phyloP scores from a whole-genome alignment of 2,113 vertebrate genomes.

The Ophiodon elongatus region DNA sequence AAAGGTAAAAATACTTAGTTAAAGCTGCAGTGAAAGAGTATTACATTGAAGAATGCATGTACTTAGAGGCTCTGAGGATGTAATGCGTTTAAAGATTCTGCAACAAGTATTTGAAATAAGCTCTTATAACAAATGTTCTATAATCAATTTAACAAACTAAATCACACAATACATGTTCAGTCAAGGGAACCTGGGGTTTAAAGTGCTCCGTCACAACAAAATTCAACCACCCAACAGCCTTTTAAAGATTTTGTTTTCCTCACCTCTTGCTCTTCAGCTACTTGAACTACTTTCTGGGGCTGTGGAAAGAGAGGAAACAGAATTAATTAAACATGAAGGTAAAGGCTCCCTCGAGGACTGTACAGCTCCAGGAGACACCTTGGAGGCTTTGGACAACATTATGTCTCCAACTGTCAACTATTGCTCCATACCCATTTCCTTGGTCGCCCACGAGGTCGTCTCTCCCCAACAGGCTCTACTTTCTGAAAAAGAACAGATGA shows the following conservation, averaged over 20 bases:
- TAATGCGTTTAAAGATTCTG: background rate
- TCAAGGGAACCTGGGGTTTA: background rate
- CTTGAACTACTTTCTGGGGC: constrained; percentile 82
- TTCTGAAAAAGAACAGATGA: constrained; percentile 82
- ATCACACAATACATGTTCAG: background rate
- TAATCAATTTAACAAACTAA: background rate
- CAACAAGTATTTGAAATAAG: background rate
- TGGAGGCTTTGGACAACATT: constrained; percentile 22
- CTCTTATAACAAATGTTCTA: background rate
- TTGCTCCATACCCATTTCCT: constrained; percentile 96
- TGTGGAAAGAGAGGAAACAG: constrained; percentile 57
- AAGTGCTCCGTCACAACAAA: constrained; percentile 36
- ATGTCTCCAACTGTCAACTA: constrained; percentile 46
- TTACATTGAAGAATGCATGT: background rate
- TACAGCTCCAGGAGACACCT: constrained; percentile 36
- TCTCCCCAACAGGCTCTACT: constrained; percentile 93
- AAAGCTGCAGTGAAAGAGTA: background rate
- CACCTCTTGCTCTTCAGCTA: constrained; percentile 82
- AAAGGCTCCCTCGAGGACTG: background rate
- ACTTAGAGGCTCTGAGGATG: background rate
- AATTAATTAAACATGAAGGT: constrained; percentile 27
- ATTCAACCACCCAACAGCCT: constrained; percentile 9
- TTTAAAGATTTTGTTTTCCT: constrained; percentile 59
- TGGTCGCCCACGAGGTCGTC: constrained; percentile 96
- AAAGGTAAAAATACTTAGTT: background rate